phyloP scores from a whole-genome alignment of 2,113 vertebrate species.

The Poeciliopsis retropinna region DNA sequence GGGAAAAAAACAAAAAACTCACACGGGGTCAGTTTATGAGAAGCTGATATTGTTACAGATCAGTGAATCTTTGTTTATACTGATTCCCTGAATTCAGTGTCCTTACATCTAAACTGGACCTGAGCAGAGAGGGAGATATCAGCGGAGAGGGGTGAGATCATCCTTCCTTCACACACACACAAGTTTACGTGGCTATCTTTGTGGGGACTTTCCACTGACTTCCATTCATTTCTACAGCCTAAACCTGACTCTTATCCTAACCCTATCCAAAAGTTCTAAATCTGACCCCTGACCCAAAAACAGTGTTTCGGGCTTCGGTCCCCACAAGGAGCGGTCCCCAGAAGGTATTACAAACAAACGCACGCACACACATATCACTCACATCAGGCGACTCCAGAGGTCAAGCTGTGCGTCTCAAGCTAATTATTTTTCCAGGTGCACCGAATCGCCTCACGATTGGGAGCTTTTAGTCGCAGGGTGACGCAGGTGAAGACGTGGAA shows the following conservation, averaged over 20 bases:
- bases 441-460: not conserved
- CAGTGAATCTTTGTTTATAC: constrained; percentile 19
- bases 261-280: too few relatives aligned
- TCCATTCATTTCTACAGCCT: too few relatives aligned
- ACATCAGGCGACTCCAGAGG: constrained; percentile 52
- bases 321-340: too few relatives aligned
- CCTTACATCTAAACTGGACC: constrained; percentile 6
- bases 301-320: too few relatives aligned
- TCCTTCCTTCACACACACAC: constrained; percentile 19
- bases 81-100: constrained; percentile 14
- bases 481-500: constrained; percentile 39
- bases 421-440: constrained; percentile 64
- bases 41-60: constrained; percentile 16
- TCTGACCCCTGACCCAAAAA: too few relatives aligned
- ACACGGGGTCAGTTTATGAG: not conserved
- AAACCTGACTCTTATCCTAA: too few relatives aligned
- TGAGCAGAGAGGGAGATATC: not conserved
- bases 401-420: constrained; percentile 29
- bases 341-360: not conserved
- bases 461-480: constrained; percentile 51
- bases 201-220: too few relatives aligned
- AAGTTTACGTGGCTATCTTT: not conserved
- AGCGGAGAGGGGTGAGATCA: constrained; percentile 5
- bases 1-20: too few relatives aligned
- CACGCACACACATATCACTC: constrained; percentile 3